Conservation (phyloP, 2,797 vertebrate genomes). For the Lepilemur septentrionalis region DNA sequence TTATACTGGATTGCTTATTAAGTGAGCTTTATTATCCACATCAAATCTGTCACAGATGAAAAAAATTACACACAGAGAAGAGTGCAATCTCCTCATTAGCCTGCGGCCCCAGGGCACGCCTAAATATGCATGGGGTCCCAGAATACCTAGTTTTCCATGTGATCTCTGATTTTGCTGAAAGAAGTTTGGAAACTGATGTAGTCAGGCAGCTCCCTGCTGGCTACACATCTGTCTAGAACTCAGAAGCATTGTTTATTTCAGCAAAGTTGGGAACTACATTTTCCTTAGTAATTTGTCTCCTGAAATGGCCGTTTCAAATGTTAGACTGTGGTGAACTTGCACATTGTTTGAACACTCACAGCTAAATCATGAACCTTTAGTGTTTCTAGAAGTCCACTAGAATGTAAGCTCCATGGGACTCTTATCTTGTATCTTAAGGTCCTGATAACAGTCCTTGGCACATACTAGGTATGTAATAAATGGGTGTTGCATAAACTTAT, state of each 20-base stretch:
- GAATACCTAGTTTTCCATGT: slow-evolving; percentile 68
- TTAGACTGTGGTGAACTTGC: slow-evolving; percentile 57
- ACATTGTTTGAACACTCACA: not conserved
- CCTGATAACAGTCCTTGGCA: not conserved
- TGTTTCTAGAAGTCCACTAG: slow-evolving; percentile 52
- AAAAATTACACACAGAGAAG: slow-evolving; percentile 64
- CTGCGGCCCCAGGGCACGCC: slow-evolving; percentile 62
- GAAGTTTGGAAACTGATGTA: slow-evolving; percentile 66
- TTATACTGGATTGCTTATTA: slow-evolving; percentile 60
- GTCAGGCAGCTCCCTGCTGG: slow-evolving; percentile 75
- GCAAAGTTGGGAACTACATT: slow-evolving; percentile 81
- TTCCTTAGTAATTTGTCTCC: slow-evolving; percentile 76
- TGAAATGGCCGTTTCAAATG: slow-evolving; percentile 66
- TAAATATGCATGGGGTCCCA: slow-evolving; percentile 46
- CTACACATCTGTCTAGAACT: slow-evolving; percentile 75
- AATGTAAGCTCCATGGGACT: not conserved
- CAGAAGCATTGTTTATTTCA: slow-evolving; percentile 80
- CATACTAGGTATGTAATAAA: not conserved
- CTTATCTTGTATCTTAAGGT: not conserved
- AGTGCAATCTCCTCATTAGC: slow-evolving; percentile 59
- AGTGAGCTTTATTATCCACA: slow-evolving; percentile 64
- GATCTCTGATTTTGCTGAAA: slow-evolving; percentile 79
- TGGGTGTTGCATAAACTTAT: not conserved
- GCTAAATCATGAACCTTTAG: slow-evolving; percentile 53
- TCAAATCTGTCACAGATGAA: slow-evolving; percentile 69